A percentile compares a stretch with the other conserved stretches of the same genome.
phyloP scores from a whole-genome alignment of 2,888 invertebrate genomes.

The Epinotia nisella region DNA sequence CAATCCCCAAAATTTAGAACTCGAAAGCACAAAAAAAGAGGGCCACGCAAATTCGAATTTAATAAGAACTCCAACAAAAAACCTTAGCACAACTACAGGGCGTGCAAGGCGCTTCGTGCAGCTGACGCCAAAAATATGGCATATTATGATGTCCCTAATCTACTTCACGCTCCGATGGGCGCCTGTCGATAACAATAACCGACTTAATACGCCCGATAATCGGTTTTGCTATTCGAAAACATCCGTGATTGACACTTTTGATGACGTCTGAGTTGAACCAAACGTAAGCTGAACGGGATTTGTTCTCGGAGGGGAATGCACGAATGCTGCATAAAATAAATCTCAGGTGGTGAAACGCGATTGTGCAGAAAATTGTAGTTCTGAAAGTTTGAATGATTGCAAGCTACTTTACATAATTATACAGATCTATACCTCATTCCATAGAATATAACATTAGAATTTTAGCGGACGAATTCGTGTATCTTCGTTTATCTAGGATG shows the following conservation, averaged over 20 bases:
- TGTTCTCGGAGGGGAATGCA: conserved; percentile 56
- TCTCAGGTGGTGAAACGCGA: conserved; percentile 15
- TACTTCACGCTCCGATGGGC: conserved; percentile 78
- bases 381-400: conserved; percentile 6
- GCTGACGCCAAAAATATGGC: conserved; percentile 82
- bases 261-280: conserved; percentile 73
- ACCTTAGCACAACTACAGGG: conserved; percentile 56
- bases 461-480: no score
- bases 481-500: no score
- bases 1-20: conserved; percentile 47
- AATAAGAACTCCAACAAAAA: conserved; percentile 64
- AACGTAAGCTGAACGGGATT: conserved; percentile 62
- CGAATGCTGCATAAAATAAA: conserved; percentile 48
- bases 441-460: no score
- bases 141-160: conserved; percentile 84
- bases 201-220: conserved; percentile 84
- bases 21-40: conserved; percentile 41
- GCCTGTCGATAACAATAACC: conserved; percentile 83
- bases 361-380: conserved; percentile 20
- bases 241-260: conserved; percentile 82
- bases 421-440: background rate
- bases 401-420: background rate
- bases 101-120: conserved; percentile 76
- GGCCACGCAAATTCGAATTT: conserved; percentile 54
- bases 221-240: conserved; percentile 83